phyloP scores from a whole-genome alignment of 1,140 invertebrate genomes.

The Scaptomyza hsui region DNA sequence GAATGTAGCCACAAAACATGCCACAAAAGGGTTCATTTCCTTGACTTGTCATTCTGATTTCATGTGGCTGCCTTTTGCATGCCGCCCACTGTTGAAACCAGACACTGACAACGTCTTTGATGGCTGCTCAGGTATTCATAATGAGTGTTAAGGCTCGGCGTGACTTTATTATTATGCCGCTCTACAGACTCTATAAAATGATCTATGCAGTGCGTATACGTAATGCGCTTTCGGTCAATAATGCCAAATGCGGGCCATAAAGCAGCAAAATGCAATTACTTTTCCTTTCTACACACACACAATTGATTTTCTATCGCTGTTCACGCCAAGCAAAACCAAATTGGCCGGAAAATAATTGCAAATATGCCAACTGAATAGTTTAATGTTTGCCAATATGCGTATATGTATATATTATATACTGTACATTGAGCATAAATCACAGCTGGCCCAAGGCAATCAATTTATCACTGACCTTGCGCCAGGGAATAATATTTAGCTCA shows the following conservation, averaged over 20 bases:
- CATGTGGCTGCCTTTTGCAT: background rate
- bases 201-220: background rate
- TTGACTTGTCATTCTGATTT: background rate
- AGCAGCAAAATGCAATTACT: conserved; percentile 65
- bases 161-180: conserved; percentile 38
- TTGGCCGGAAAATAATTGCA: conserved; percentile 76
- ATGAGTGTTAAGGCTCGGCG: conserved; percentile 21
- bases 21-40: conserved; percentile 41
- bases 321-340: conserved; percentile 60
- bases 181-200: background rate
- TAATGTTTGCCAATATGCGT: conserved; percentile 18
- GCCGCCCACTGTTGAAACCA: background rate
- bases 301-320: conserved; percentile 68
- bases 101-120: conserved; percentile 19
- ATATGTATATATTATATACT: too few species aligned
- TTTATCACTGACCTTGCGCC: conserved; percentile 1
- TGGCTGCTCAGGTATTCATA: conserved; percentile 26
- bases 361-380: conserved; percentile 44
- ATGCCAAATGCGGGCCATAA: conserved; percentile 31
- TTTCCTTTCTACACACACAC: conserved; percentile 46
- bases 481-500: background rate
- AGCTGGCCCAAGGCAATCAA: conserved; percentile 12
- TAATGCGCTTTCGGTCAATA: conserved; percentile 19
- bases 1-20: conserved; percentile 64
- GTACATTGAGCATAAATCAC: conserved; percentile 10